phyloP scores from a whole-genome alignment of 2,113 vertebrate genomes.

The Apaloderma vittatum region DNA sequence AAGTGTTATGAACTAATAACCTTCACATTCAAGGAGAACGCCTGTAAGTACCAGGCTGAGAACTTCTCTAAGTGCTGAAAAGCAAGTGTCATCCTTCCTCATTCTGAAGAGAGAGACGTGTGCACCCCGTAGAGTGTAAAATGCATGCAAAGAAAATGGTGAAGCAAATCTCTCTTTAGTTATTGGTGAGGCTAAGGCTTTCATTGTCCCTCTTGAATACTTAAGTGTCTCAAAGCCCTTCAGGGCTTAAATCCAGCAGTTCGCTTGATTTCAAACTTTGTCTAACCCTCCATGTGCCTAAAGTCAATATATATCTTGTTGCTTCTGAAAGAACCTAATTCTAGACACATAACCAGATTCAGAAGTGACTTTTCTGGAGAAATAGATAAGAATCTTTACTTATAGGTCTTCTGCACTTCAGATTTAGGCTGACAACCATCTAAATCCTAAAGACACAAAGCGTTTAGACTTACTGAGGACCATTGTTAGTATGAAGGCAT shows the following conservation, averaged over 20 bases:
- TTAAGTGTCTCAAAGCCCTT: not conserved
- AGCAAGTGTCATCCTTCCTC: not conserved
- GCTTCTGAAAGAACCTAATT: not conserved
- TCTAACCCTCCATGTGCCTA: not conserved
- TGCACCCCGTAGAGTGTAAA: not conserved
- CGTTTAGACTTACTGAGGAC: accelerated
- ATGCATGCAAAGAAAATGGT: not conserved
- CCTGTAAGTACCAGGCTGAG: not conserved
- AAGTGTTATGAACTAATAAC: not conserved
- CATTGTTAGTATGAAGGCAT: not conserved
- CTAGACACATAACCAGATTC: not conserved
- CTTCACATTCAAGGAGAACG: not conserved
- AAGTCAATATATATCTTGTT: not conserved
- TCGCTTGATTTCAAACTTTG: not conserved
- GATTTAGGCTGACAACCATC: not conserved
- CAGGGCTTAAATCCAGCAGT: not conserved
- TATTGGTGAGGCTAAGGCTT: not conserved
- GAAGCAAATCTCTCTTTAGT: not conserved
- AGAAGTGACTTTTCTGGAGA: not conserved
- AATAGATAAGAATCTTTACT: not conserved
- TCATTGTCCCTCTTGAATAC: not conserved
- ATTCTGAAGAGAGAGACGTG: not conserved
- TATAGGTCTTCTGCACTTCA: not conserved
- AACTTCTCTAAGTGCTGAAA: not conserved
- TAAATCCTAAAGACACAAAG: not conserved